Base-by-base conservation (phyloP, 2,888 invertebrate genomes). In the Melanargia galathea region DNA sequence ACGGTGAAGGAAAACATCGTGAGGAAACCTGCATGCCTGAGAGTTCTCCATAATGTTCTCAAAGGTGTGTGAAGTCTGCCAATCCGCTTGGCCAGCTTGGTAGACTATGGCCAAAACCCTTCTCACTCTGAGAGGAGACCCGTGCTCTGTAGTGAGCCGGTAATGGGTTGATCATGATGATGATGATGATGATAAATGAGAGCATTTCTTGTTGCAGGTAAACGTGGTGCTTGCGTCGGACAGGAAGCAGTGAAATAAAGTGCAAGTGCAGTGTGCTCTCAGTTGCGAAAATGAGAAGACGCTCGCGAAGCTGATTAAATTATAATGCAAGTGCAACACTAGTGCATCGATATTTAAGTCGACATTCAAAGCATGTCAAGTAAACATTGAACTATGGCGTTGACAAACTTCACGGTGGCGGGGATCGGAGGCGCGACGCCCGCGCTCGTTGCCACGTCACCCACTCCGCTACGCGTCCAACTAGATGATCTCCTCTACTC, bases 401-500 rank as follows among this genome's bases (percentile, higher is more conserved):
- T 91, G 73, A 82, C 81, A 71, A 92, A 92, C 78, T 92, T 86
- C 70, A 86, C 90, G 72, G 75, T 87, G 67, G 81, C 86, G 62
- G 77, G 82, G 66, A 81, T 81, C 63, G 79, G 78, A 20, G 81
- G 76, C 22, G 86, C 84, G 63, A 82, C 87, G 62, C 90, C 90
- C 33, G 79, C 81, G 54, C 75, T 90, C 55, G 73, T 76, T 26
- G 75, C 82, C 38, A 81, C 90, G 11, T 75, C 86, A 2, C 73
- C 88, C 8, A 73, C 79, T 22, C 88, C 90, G 10, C 73, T 88
- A 18, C 81, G 80, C 35, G 82, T 86, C 33, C 79, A 80, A 64
- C 79, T 90, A 38, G 88, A 89, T 60, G 90, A 89, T 61, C 75
- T 91, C n/a, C 80, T 91, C 2, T 91, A 90, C 74, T 84, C 87